Base-by-base conservation (phyloP, 2,888 invertebrate species). In the Leptothorax acervorum region DNA sequence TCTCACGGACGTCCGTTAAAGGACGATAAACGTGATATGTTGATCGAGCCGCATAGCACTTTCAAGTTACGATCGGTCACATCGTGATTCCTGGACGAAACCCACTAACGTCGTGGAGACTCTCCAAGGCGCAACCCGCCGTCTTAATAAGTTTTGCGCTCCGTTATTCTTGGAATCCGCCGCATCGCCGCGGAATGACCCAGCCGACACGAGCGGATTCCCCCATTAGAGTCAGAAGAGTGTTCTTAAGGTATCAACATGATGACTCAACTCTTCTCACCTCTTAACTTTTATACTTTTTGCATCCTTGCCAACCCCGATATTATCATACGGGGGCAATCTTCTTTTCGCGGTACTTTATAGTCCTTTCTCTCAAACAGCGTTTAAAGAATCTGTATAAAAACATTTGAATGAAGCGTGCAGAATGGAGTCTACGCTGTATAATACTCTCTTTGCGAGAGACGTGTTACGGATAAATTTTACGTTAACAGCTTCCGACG, bases 111-210 rank as follows among this genome's bases (percentile, higher is more conserved):
- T 57, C 42, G 18, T 23, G 15, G 82, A 42, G 31, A 35, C 39
- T 39, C 5, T 42, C 28, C 42, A 73, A 51, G 71, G 35, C 78
- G 53, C 76, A 71, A 62, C 35, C 57, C 79, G 71, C 75, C 86
- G 65, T 63, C 65, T 82, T 28, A 68, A 42, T 42, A 70, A 82
- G 71, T 71, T 48, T 68, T 60, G 55, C 42, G 78, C 71, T 75
- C 88, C 89, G 89, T 90, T 89, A 90, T 88, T 88, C 89, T 82
- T 70, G 83, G 89, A 89, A 89, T 68, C 89, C 84, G 90, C 87
- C 84, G 85, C 90, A 84, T 90, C 85, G 87, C 81, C 85, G 89
- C 86, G 87, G 83, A 84, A 82, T 82, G 83, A 86, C 82, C 89
- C 81, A 85, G 84, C 88, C 87, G 89, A 85, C 85, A 87, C 90